Evolutionary conservation across 2,113 vertebrate species (phyloP).

Genomic region (Ctenodactylus gundi): DNA sequence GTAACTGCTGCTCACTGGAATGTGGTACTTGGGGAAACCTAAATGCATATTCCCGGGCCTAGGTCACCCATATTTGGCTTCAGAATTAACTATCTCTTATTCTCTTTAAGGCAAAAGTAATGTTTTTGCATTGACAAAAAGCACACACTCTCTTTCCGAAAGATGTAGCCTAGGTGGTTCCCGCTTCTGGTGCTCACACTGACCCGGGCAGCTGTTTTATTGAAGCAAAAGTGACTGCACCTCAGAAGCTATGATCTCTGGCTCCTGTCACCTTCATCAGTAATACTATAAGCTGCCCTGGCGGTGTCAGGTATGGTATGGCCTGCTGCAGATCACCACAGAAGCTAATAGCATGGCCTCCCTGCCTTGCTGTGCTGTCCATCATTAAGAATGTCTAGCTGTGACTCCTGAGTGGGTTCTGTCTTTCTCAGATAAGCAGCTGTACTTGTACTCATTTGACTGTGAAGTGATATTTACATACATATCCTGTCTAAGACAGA

Average conservation of each 20-base stretch:
- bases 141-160: too few relatives aligned
- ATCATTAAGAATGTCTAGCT: neutral
- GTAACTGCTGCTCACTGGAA: too few relatives aligned
- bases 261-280: neutral
- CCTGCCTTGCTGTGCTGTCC: neutral
- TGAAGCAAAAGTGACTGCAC: neutral
- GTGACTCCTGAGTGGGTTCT: rapidly evolving
- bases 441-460: neutral
- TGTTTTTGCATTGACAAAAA: too few relatives aligned
- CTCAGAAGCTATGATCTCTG: neutral
- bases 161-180: neutral
- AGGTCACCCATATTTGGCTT: too few relatives aligned
- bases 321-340: neutral
- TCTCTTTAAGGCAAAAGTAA: too few relatives aligned
- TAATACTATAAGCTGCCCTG: neutral
- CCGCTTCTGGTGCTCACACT: too few relatives aligned
- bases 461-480: neutral
- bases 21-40: too few relatives aligned
- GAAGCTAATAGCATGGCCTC: neutral
- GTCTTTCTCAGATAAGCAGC: neutral
- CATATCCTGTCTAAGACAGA: neutral
- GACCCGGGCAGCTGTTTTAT: neutral
- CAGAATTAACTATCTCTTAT: too few relatives aligned
- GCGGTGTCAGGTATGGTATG: neutral
- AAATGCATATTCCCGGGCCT: too few relatives aligned